phyloP scores from a whole-genome alignment of 2,797 vertebrate species.

The Echiichthys vipera region DNA sequence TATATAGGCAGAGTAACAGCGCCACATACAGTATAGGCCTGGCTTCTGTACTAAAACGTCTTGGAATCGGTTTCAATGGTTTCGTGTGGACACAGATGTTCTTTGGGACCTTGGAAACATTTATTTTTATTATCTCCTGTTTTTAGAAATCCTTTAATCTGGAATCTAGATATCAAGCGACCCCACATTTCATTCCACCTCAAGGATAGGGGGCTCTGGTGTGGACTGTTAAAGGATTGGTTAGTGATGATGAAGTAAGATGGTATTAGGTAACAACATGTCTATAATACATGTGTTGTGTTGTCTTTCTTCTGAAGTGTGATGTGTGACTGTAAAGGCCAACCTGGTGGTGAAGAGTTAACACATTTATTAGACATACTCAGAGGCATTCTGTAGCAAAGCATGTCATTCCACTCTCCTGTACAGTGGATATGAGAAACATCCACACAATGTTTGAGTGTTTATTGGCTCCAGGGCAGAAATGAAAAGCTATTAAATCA shows the following conservation, averaged over 20 bases:
- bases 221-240: neutral
- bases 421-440: constrained; percentile 20
- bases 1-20: too few species aligned
- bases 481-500: constrained; percentile 50
- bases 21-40: too few species aligned
- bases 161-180: neutral
- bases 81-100: too few species aligned
- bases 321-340: neutral
- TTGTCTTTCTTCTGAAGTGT: neutral
- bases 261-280: neutral
- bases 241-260: neutral
- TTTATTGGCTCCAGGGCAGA: constrained; percentile 42
- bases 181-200: neutral
- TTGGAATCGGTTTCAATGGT: too few species aligned
- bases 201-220: neutral
- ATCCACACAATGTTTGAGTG: constrained; percentile 16
- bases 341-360: constrained; percentile 19
- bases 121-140: too few species aligned
- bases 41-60: too few species aligned
- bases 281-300: neutral
- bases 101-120: too few species aligned
- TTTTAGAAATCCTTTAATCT: neutral
- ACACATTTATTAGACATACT: constrained; percentile 14
- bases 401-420: constrained; percentile 32
- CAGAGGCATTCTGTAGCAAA: constrained; percentile 12